Percentiles rank a stretch among this genome's conserved stretches.
phyloP scores from a whole-genome alignment of 2,797 vertebrate species.

The Microctenopoma lineatum region DNA sequence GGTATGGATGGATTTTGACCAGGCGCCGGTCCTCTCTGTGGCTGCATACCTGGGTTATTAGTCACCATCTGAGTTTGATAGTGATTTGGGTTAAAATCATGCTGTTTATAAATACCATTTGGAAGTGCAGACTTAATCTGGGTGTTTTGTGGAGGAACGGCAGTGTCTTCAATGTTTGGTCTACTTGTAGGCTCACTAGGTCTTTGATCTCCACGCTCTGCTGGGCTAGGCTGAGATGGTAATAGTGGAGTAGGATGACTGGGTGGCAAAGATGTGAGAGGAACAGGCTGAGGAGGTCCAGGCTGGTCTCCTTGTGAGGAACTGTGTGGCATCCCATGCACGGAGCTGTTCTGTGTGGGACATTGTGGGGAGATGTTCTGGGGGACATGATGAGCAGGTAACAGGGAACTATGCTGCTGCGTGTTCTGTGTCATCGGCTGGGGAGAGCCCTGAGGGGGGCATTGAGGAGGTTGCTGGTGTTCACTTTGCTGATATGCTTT shows the following conservation, averaged over 20 bases:
- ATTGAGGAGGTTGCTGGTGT: conserved; percentile 39
- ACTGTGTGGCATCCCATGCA: conserved; percentile 67
- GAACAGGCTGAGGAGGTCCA: conserved; percentile 70
- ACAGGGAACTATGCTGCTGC: conserved; percentile 40
- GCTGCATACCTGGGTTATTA: conserved; percentile 47
- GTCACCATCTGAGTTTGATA: conserved; percentile 58
- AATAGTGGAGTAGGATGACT: conserved; percentile 77
- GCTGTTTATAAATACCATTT: conserved; percentile 68
- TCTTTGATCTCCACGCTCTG: conserved; percentile 77
- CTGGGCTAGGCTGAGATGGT: conserved; percentile 75
- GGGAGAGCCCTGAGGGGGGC: conserved; percentile 29
- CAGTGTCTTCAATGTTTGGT: conserved; percentile 40
- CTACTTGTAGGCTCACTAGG: conserved; percentile 76
- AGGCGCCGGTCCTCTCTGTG: conserved; percentile 44
- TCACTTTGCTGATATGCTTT: conserved; percentile 43
- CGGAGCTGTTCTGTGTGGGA: conserved; percentile 55
- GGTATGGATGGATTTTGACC: conserved; percentile 57
- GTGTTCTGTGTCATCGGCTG: conserved; percentile 34
- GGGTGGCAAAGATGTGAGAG: conserved; percentile 75
- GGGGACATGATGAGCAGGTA: conserved; percentile 27
- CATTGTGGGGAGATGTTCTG: conserved; percentile 43
- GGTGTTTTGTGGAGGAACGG: conserved; percentile 57
- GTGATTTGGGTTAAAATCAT: conserved; percentile 68
- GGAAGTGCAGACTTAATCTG: conserved; percentile 57
- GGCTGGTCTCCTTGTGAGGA: conserved; percentile 61